Evolutionary conservation across 2,113 vertebrate genomes (phyloP), one percentile per base, ranked within the genome.

Genomic region (Herpailurus yagouaroundi): DNA sequence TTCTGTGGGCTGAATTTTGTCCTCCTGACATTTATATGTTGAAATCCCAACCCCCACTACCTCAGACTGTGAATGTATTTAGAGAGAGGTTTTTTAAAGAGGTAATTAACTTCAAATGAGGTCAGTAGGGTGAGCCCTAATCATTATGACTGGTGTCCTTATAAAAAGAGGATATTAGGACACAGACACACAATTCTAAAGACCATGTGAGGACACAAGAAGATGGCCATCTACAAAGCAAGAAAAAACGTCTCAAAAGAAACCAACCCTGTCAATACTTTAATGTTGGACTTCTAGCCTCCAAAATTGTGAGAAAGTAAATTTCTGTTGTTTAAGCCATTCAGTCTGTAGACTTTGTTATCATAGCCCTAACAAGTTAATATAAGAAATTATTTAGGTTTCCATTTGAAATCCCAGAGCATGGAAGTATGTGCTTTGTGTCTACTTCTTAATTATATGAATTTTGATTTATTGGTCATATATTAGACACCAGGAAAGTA

Each of bases 61-160:
- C n/a, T 74, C 66, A 89, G 36, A 92, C 48, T 92, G 21, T 92
- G 85, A 84, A 83, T 63, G 4, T 95, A 86, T 94, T 94, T 97
- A 60, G 25, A 57, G 90, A 64, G 19, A 36, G 64, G 23, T 18
- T 38, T 36, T 81, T 74, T 73, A 87, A 96, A 73, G 25, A 45
- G 33, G 55, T 80, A 66, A 33, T 84, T 94, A 92, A 50, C 38
- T 89, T 68, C 89, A 94, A 96, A 45, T 92, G 80, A 94, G 64
- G 3, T 96, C 29, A 73, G 14, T 68, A 36, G 6, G 10, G 2
- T 92, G 21, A 64, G 15, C 50, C 11, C 29, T 85, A 94, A n/a
- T 69, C 41, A 71, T 29, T 94, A 41, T 77, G 33, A 89, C 68
- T 77, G 8, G 2, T 77, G 68, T 33, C 50, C 8, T 92, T 81